Evolutionary conservation across 2,888 invertebrate genomes (phyloP), one percentile per base, ranked within the genome.

Genomic region (Tortricodes alternella): DNA sequence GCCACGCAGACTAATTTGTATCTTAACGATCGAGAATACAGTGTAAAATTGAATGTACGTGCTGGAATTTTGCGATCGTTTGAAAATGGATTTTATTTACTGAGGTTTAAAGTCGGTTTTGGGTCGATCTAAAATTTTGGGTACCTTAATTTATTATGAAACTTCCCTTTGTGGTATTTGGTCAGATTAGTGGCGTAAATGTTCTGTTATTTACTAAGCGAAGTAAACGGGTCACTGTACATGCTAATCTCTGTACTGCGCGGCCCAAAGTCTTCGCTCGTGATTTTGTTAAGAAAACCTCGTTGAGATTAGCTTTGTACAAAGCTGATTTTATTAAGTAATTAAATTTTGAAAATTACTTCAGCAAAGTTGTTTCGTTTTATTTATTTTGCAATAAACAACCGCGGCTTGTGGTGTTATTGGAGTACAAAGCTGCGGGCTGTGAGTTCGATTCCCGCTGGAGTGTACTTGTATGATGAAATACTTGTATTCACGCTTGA

Each of bases 1-100:
- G 59, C 60, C 60, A 56, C 58, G 18, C 56, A 71, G 62, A 65
- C 66, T 49, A 72, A 70, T 68, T 62, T 63, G 63, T 60, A 60
- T 64, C 72, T 67, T 80, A 72, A 37, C 39, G 0, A 15, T 2
- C 4, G 11, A 3, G 6, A 11, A 61, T 65, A 70, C 64, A 59
- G 67, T 59, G 52, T 38, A 65, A 59, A 65, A 59, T 64, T 39
- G 59, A 59, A 52, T 53, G 58, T 21, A 15, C 21, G 29, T 3
- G 5, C 23, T 24, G 23, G 16, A n/a, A 35, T 13, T 41, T 24
- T 35, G 6, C 24, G 8, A 4, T 6, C 24, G 13, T 43, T 35
- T 9, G 27, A 55, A 48, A 32, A 37, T 37, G 6, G 37, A 29
- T 21, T 34, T 38, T 48, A 15, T 19, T 9, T 8, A n/a, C 8